phyloP scores from a whole-genome alignment of 2,113 vertebrate species.

The Passer montanus region DNA sequence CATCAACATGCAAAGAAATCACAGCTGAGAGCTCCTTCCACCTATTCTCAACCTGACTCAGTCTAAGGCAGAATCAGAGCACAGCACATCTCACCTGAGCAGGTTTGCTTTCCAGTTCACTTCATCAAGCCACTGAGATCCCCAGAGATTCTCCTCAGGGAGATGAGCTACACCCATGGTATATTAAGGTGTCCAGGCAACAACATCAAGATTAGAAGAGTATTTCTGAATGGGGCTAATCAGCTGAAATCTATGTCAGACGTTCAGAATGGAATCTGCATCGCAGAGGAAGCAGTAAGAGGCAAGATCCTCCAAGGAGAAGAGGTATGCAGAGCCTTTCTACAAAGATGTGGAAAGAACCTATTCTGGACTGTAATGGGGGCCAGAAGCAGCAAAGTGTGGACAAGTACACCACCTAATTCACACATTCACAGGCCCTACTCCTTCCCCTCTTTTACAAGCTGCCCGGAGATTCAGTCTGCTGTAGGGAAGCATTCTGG shows the following conservation, averaged over 20 bases:
- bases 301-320: background rate
- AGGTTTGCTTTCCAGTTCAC: background rate
- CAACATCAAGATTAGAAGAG: background rate
- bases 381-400: constrained; percentile 29
- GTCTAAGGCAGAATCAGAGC: constrained; percentile 14
- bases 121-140: background rate
- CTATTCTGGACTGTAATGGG: background rate
- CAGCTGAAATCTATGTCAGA: constrained; percentile 3
- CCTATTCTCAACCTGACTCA: background rate
- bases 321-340: background rate
- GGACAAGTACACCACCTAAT: constrained; percentile 5
- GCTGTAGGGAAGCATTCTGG: background rate
- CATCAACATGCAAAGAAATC: background rate
- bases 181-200: background rate
- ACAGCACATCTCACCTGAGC: background rate
- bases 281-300: background rate
- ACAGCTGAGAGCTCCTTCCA: background rate
- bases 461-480: background rate
- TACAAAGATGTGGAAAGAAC: constrained; percentile 7
- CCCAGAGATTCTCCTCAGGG: background rate
- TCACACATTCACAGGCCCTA: background rate
- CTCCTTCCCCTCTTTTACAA: background rate
- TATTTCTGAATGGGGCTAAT: background rate
- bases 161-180: background rate
- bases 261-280: constrained; percentile 37